These are phyloP conservation scores for Paedocypris sp. DNA, from an alignment of 2,113 vertebrate species.

Conservation along the genomic window DNA sequence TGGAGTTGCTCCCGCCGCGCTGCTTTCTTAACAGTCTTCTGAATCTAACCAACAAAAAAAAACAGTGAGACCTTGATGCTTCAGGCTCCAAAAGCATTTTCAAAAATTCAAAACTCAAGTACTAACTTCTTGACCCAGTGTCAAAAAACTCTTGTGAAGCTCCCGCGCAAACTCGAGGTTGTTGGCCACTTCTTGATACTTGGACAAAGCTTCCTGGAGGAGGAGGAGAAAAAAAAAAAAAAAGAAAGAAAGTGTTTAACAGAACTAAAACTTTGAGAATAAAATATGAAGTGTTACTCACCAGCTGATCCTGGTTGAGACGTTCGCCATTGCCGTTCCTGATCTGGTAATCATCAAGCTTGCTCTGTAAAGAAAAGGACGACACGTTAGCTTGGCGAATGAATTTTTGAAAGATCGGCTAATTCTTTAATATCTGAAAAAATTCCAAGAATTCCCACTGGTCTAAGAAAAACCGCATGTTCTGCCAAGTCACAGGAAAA, in stretches of 20 bases:
- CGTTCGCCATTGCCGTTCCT: constrained; percentile 84
- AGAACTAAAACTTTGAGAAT: background rate
- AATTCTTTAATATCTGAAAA: background rate
- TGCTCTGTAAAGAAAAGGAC: constrained; percentile 61
- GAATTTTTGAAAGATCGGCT: background rate
- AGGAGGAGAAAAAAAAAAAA: constrained; percentile 21
- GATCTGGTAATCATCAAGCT: constrained; percentile 90
- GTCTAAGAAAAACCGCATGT: too few species aligned
- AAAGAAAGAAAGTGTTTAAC: background rate
- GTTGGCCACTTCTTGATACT: constrained; percentile 86
- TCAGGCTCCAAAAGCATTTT: background rate
- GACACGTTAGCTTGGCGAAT: background rate
- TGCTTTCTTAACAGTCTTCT: constrained; percentile 90
- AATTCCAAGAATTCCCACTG: too few species aligned
- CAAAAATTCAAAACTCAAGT: background rate
- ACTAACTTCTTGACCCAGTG: constrained; percentile 91
- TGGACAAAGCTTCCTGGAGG: constrained; percentile 93
- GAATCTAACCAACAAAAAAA: constrained; percentile 63
- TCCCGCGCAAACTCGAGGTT: constrained; percentile 95
- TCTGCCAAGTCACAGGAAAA: too few species aligned
- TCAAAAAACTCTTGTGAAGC: constrained; percentile 85
- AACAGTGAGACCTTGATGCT: background rate
- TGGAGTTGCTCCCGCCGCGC: constrained; percentile 84
- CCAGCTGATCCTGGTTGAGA: constrained; percentile 94
- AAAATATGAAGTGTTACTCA: constrained; percentile 43